A percentile compares a stretch with the other conserved stretches of the same genome.
Evolutionary conservation across 1,140 invertebrate genomes (phyloP).

Genomic region (Cheumatopsyche charites): DNA sequence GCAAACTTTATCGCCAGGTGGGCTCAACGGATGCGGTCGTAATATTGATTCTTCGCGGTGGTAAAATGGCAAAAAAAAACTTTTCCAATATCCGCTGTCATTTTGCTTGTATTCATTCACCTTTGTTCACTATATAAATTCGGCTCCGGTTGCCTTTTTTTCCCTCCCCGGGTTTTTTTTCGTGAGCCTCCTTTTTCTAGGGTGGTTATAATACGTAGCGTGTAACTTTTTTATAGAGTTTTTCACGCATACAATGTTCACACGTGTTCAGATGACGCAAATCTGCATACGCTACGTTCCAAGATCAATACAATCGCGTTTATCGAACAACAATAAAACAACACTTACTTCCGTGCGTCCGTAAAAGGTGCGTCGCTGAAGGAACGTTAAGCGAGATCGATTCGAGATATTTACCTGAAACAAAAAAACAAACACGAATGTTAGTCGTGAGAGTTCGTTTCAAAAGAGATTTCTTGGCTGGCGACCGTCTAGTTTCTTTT

Average conservation of each 20-base stretch:
- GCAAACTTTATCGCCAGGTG: constrained; percentile 25
- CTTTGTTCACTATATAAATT: constrained; percentile 33
- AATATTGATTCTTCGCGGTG: constrained; percentile 17
- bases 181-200: neutral
- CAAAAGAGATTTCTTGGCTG: too few species aligned
- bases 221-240: too few species aligned
- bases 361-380: neutral
- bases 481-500: too few species aligned
- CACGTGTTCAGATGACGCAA: too few species aligned
- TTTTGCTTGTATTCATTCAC: constrained; percentile 32
- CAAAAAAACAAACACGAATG: neutral
- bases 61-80: constrained; percentile 10
- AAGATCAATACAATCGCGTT: too few species aligned
- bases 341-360: neutral
- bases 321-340: neutral
- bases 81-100: constrained; percentile 37
- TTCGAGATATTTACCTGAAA: constrained; percentile 12
- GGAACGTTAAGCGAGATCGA: neutral
- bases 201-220: too few species aligned
- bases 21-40: constrained; percentile 10
- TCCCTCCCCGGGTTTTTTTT: neutral
- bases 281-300: too few species aligned
- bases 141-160: constrained; percentile 15
- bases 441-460: too few species aligned
- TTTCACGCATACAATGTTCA: neutral